phyloP scores from a whole-genome alignment of 2,113 vertebrate genomes.

The Eulemur rufifrons region DNA sequence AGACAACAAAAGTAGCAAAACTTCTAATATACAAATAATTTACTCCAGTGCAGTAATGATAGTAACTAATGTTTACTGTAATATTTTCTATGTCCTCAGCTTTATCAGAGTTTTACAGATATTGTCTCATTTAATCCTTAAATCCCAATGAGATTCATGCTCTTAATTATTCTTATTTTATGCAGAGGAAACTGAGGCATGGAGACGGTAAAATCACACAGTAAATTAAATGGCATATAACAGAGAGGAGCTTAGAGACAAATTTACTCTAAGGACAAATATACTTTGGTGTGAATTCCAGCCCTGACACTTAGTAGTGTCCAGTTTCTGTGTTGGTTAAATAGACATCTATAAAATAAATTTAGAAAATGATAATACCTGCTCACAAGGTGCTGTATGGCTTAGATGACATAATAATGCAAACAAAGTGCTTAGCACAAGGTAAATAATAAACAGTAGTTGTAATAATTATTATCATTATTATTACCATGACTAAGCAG shows the following conservation, averaged over 20 bases:
- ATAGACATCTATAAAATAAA: neutral
- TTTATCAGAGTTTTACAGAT: neutral
- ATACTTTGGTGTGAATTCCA: neutral
- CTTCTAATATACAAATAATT: neutral
- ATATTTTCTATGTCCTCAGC: neutral
- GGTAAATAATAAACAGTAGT: neutral
- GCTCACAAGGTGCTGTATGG: neutral
- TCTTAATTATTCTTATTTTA: conserved; percentile 22
- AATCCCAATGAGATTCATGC: neutral
- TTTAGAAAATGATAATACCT: neutral
- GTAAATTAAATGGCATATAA: neutral
- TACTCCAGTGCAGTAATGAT: neutral
- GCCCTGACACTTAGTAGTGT: neutral
- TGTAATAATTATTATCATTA: neutral
- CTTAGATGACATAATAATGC: neutral
- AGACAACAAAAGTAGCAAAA: neutral
- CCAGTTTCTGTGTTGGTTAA: neutral
- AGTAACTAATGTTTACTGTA: neutral
- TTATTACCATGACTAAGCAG: neutral
- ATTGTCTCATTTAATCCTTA: conserved; percentile 6
- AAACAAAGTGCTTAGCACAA: neutral
- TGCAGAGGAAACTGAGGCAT: neutral
- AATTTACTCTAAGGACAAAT: neutral
- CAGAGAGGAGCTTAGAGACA: neutral
- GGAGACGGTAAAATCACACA: neutral